These are phyloP conservation scores for Halcyon malimbica DNA, from an alignment of 2,113 vertebrate genomes.

Conservation along the genomic window DNA sequence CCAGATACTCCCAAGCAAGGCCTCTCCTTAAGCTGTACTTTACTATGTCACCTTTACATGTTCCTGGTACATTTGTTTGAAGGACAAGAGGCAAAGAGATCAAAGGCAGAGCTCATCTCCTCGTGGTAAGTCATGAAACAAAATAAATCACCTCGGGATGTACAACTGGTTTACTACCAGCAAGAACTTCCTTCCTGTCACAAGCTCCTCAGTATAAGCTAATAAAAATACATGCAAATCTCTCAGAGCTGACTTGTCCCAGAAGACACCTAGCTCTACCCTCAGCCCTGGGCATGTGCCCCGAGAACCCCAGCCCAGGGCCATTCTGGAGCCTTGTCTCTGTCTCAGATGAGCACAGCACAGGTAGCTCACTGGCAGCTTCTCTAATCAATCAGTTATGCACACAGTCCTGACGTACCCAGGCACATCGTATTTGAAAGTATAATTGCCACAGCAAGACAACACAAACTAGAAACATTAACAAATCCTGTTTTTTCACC, in stretches of 20 bases:
- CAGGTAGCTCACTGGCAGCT: not conserved
- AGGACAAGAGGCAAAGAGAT: not conserved
- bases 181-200: not conserved
- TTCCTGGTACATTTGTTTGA: not conserved
- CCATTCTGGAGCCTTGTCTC: not conserved
- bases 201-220: not conserved
- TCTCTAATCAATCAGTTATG: conserved; percentile 23
- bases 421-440: conserved; percentile 43
- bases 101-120: not conserved
- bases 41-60: not conserved
- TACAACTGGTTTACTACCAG: not conserved
- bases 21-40: not conserved
- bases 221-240: not conserved
- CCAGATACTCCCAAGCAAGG: not conserved
- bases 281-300: not conserved
- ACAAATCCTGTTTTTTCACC: not conserved
- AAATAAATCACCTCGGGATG: not conserved
- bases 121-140: not conserved
- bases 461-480: conserved; percentile 51
- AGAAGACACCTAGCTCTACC: not conserved
- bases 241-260: not conserved
- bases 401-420: not conserved
- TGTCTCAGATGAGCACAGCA: not conserved
- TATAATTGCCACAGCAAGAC: conserved; percentile 61
- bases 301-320: not conserved